Base-by-base conservation (phyloP, 2,113 vertebrate genomes). In the Carassius auratus region DNA sequence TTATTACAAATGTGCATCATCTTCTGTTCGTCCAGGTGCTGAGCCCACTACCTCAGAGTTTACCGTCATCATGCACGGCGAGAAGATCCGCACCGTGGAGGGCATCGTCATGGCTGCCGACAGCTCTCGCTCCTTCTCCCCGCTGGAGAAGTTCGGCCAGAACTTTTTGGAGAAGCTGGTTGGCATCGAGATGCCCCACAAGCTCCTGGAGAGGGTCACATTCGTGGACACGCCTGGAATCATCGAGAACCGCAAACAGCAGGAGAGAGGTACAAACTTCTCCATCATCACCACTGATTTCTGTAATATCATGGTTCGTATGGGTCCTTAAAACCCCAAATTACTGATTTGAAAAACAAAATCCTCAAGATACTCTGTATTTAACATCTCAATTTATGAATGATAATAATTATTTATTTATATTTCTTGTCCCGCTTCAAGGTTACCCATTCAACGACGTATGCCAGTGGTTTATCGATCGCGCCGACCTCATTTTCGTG, bases 381-480 rank as follows among this genome's bases (percentile, higher is more conserved):
- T 42, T 42, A 42, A 8, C 19, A 21, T 38, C 19, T 21, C 4
- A 38, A 71, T 71, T 7, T 21, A 71, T 71, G 17, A 71, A 42
- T 30, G 30, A 30, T 42, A 36, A 12, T 42, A 42, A 42, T 71
- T 12, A 12, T 5, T 42, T 71, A 2, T 71, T 71, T 10, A 12
- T 52, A 23, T 71, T 69, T 55, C 0, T 83, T 55, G 50, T 17
- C 12, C 2, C 30, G 23, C 33, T 36, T 55, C 17, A 83, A 99
- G 98, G 98, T 79, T 99, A 99, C 92, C 98, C 98, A 0, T 99
- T 99, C 94, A 99, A 99, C 0, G 98, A 99, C 0, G 98, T 99
- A 81, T 99, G 98, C 93, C 98, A 99, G 91, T 99, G 98, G 98
- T 99, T 99, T 93, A 99, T 99, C 5, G 98, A 99, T 90, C 96